Conservation (phyloP, 30 jellyfish, hydroid and myxozoan genomes). For the Morbakka virulenta region DNA sequence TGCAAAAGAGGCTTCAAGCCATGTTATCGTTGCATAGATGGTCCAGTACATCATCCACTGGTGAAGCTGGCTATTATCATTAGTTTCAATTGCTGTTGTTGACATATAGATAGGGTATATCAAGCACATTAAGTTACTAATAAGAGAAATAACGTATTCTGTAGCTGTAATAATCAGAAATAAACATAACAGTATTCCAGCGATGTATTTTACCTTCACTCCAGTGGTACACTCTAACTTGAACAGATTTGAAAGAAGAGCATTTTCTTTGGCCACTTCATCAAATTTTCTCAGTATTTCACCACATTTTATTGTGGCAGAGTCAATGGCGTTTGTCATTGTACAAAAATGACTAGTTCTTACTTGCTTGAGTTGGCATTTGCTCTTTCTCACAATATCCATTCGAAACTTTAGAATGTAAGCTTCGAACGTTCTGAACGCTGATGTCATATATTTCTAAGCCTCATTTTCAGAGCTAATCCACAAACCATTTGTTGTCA, state of each 20-base stretch:
- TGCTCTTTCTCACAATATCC: too few species aligned
- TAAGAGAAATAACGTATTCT: neutral
- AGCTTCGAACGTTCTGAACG: too few species aligned
- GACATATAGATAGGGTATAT: neutral
- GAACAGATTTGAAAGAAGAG: neutral
- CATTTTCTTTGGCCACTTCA: neutral
- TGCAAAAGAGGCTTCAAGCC: neutral
- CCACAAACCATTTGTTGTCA: too few species aligned
- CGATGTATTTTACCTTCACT: neutral
- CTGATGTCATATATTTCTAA: too few species aligned
- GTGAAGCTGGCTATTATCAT: neutral
- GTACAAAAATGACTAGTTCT: too few species aligned
- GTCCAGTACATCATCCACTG: neutral
- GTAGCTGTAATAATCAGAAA: neutral
- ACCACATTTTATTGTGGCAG: too few species aligned
- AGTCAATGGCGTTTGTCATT: too few species aligned
- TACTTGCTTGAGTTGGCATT: too few species aligned
- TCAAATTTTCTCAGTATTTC: neutral
- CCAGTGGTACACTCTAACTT: neutral
- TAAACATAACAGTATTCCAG: too few species aligned
- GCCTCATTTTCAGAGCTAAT: too few species aligned
- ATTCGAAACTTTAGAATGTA: too few species aligned
- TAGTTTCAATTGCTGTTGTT: neutral
- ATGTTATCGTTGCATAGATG: neutral
- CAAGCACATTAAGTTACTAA: neutral